Conservation (phyloP, 2,888 invertebrate genomes). For the Petrolisthes manimaculis region DNA sequence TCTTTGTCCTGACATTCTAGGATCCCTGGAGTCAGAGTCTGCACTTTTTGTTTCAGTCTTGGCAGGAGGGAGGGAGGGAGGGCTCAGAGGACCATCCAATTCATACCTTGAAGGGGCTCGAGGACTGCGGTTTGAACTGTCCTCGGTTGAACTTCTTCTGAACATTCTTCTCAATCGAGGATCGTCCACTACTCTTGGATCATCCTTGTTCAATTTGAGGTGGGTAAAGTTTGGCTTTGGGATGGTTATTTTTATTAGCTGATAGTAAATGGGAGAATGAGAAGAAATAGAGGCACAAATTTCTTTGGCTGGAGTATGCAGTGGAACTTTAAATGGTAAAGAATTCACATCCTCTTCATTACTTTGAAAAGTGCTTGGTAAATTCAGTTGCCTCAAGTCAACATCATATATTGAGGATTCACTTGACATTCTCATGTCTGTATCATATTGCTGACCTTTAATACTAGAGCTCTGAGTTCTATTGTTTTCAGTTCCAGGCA, state of each 20-base stretch:
- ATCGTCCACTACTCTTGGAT: constrained; percentile 58
- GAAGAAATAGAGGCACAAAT: constrained; percentile 62
- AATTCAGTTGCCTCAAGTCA: constrained; percentile 51
- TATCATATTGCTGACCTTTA: constrained; percentile 42
- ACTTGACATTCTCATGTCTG: constrained; percentile 55
- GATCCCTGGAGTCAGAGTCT: constrained; percentile 53
- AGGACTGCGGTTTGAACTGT: constrained; percentile 46
- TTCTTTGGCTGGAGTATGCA: constrained; percentile 63
- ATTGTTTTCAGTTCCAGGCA: constrained; percentile 42
- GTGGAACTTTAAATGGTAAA: constrained; percentile 63
- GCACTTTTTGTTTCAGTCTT: constrained; percentile 30
- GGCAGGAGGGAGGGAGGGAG: constrained; percentile 22
- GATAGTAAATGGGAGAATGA: constrained; percentile 60
- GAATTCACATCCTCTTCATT: constrained; percentile 46
- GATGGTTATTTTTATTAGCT: constrained; percentile 55
- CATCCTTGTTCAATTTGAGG: constrained; percentile 57
- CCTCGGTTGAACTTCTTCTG: constrained; percentile 53
- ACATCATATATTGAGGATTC: constrained; percentile 61
- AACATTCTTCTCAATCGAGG: constrained; percentile 61
- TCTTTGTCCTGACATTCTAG: constrained; percentile 30
- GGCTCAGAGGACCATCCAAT: constrained; percentile 54
- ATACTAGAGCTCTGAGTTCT: constrained; percentile 23
- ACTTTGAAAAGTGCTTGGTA: constrained; percentile 23
- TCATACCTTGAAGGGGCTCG: constrained; percentile 55
- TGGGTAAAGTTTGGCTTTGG: constrained; percentile 59